A percentile compares a stretch with the other conserved stretches of the same genome.
Evolutionary conservation across 2,888 invertebrate genomes (phyloP).

Genomic region (Ischnus inquisitorius): DNA sequence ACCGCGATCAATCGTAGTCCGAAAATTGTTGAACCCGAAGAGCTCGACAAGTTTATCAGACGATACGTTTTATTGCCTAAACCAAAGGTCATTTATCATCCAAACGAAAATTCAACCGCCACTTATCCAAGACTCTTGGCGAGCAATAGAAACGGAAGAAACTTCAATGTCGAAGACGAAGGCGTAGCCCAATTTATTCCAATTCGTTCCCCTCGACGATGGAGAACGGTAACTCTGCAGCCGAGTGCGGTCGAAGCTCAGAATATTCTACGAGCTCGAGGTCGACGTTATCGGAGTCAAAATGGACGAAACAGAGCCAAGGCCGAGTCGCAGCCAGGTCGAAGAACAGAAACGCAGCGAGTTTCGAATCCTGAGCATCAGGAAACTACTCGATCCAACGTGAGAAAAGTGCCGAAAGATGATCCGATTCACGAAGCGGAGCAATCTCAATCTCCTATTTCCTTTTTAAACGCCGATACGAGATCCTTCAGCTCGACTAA

Average conservation of each 20-base stretch:
- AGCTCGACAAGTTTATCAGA: background rate
- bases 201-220: conserved; percentile 6
- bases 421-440: background rate
- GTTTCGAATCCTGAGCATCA: background rate
- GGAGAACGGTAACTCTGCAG: conserved; percentile 21
- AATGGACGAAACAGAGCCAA: background rate
- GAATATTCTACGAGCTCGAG: background rate
- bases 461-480: background rate
- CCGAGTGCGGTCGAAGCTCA: background rate
- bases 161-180: background rate
- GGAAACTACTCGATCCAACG: background rate
- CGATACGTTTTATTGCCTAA: background rate
- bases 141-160: background rate
- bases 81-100: background rate
- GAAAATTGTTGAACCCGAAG: background rate
- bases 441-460: background rate
- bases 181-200: background rate
- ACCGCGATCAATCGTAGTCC: background rate
- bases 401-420: conserved; percentile 12
- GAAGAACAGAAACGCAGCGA: background rate
- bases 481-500: background rate
- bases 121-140: background rate
- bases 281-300: conserved; percentile 6
- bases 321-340: background rate
- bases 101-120: background rate